phyloP scores from a whole-genome alignment of 2,797 vertebrate genomes.

The Aselliscus stoliczkanus region DNA sequence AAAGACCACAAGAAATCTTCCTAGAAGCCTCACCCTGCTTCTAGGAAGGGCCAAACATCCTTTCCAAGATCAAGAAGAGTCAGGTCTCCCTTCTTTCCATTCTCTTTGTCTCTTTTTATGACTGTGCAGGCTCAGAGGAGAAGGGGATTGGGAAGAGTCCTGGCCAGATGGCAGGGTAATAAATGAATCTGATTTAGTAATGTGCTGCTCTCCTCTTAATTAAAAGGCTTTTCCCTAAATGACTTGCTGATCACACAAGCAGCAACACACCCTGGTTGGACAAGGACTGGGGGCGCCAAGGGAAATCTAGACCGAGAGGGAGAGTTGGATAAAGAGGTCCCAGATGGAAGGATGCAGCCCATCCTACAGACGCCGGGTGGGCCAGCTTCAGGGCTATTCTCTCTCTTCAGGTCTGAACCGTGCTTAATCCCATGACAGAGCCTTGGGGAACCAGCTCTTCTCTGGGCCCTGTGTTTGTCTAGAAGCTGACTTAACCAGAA shows the following conservation, averaged over 20 bases:
- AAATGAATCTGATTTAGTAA: slow-evolving; percentile 75
- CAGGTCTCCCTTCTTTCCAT: background rate
- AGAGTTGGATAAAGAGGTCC: background rate
- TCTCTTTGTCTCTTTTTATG: background rate
- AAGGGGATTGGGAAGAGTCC: background rate
- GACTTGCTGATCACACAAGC: slow-evolving; percentile 75
- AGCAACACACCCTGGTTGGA: slow-evolving; percentile 55
- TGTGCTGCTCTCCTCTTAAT: slow-evolving; percentile 77
- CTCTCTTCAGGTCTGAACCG: background rate
- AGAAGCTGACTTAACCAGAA: background rate
- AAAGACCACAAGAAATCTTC: background rate
- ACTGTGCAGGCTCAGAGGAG: background rate
- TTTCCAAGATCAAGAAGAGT: background rate
- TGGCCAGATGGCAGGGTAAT: slow-evolving; percentile 76
- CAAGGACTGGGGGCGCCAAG: background rate
- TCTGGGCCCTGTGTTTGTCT: background rate
- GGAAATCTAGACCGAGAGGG: background rate
- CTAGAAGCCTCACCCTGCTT: background rate
- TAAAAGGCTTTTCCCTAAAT: slow-evolving; percentile 81
- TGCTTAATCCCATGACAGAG: background rate
- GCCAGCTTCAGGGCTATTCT: background rate
- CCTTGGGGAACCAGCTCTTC: background rate
- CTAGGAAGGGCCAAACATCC: background rate
- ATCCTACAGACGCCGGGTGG: background rate
- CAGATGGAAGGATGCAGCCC: background rate